phyloP scores from a whole-genome alignment of 2,113 vertebrate genomes.

The Lophochroa leadbeateri region DNA sequence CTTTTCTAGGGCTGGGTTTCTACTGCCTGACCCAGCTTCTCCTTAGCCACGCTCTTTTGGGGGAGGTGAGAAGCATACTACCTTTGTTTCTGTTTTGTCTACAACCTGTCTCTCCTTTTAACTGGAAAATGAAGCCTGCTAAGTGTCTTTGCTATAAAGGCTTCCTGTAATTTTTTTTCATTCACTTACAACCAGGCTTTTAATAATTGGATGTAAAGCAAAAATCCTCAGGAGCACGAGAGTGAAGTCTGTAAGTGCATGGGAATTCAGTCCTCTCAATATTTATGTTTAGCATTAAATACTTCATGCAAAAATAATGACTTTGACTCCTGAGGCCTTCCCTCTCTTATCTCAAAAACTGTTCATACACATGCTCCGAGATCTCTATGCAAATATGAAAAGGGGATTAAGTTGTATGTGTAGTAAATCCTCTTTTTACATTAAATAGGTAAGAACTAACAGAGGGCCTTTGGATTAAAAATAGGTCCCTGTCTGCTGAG shows the following conservation, averaged over 20 bases:
- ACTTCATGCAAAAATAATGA: conserved; percentile 58
- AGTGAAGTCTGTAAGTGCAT: conserved; percentile 7
- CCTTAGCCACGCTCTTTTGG: not conserved
- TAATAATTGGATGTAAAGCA: not conserved
- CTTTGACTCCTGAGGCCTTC: not conserved
- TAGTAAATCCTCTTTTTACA: conserved; percentile 30
- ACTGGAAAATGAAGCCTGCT: not conserved
- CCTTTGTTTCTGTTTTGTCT: not conserved
- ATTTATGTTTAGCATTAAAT: conserved; percentile 62
- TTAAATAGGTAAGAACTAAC: conserved; percentile 1
- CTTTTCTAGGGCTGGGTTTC: not conserved
- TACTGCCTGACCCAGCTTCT: not conserved
- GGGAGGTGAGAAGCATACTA: not conserved
- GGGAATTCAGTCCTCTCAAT: conserved; percentile 9
- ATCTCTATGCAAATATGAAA: conserved; percentile 3
- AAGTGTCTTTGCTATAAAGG: not conserved
- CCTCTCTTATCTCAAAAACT: conserved; percentile 43
- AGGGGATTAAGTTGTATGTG: not conserved
- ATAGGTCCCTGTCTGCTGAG: not conserved
- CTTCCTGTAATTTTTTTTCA: not conserved
- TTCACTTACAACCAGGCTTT: not conserved
- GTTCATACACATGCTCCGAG: not conserved
- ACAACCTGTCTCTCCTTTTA: not conserved
- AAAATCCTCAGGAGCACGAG: not conserved
- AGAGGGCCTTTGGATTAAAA: conserved; percentile 21